These are phyloP conservation scores for Pitta sordida DNA, from an alignment of 2,113 vertebrate species.

Conservation along the genomic window DNA sequence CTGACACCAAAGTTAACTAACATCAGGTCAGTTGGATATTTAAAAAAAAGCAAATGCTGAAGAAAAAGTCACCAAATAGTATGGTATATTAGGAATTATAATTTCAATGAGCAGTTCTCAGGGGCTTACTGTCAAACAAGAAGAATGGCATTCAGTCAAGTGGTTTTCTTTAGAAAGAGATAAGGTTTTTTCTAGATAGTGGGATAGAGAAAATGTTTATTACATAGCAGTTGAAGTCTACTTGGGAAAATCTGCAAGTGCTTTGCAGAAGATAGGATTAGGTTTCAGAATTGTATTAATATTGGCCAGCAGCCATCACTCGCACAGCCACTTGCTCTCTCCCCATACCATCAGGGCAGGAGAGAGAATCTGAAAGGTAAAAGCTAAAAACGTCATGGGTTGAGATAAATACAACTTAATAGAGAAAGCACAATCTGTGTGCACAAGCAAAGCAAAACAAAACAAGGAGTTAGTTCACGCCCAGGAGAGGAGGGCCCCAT, in stretches of 20 bases:
- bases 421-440: background rate
- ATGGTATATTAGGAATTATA: background rate
- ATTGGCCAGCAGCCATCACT: background rate
- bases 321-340: accelerated
- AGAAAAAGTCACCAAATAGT: background rate
- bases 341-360: accelerated
- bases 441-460: background rate
- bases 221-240: background rate
- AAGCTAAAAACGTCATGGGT: background rate
- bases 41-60: background rate
- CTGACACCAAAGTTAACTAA: background rate
- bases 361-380: background rate
- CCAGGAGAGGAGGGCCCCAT: background rate
- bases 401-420: background rate
- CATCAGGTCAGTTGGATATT: background rate
- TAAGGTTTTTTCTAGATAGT: background rate
- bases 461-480: background rate
- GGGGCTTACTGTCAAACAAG: background rate
- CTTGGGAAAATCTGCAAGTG: background rate
- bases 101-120: background rate
- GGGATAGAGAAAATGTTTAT: background rate
- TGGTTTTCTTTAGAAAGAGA: background rate
- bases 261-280: background rate
- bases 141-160: constrained; percentile 16
- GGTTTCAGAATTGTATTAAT: background rate